Evolutionary conservation across 1,140 invertebrate genomes (phyloP), one percentile per base, ranked within the genome.

Genomic region (Colletes latitarsis): DNA sequence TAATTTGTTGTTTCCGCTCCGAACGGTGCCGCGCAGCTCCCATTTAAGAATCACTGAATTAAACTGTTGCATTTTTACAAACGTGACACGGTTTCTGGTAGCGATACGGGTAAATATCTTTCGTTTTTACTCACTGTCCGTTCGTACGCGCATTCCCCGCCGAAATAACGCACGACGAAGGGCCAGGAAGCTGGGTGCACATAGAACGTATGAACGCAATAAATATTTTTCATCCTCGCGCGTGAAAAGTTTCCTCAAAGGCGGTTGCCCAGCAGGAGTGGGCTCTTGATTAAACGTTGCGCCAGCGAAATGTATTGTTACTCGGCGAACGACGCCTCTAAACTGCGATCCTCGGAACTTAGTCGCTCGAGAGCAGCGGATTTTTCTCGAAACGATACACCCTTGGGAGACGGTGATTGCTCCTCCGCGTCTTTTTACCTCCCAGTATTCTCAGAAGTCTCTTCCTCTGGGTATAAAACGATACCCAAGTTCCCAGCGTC

Each of bases 261-360:
- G 30, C 49, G 30, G 21, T 21, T 8, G 46, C 21, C 46, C 9
- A 14, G 14, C 49, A 17, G 30, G 30, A 71, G 41, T 52, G 12
- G 39, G 57, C 14, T 30, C 53, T 78, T 58, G 70, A 85, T 85
- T 85, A 85, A 85, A 85, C 72, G 84, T 68, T 67, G 80, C 70
- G 57, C 53, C 67, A 12, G 63, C 53, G 55, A 78, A 68, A 85
- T 57, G 83, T 52, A 62, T 85, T 79, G 79, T 86, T 82, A 79
- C 80, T 60, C 52, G 39, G 14, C 41, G 83, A 85, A 71, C 70
- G 69, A 57, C 69, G 62, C 43, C 71, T 57, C 73, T 69, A 62
- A 77, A 81, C 82, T 64, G 66, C 74, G 52, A 52, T 79, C 46
- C 70, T 52, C 68, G 53, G 57, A 85, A 85, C 58, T 78, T 82